Base-by-base conservation (phyloP, 2,113 vertebrate species). In the Echinops telfairi region DNA sequence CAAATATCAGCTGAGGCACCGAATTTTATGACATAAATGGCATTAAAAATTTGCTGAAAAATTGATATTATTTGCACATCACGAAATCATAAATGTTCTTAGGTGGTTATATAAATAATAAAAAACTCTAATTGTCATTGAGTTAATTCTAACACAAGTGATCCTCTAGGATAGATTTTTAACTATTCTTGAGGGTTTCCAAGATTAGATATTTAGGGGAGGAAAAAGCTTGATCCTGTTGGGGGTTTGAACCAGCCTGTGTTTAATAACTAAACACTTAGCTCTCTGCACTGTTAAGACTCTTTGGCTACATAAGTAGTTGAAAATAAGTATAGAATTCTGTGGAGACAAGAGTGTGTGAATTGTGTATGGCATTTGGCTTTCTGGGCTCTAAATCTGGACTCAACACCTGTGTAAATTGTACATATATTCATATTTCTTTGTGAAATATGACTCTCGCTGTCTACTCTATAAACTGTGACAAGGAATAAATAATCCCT, bases 61-160 rank as follows among this genome's bases (percentile, higher is more conserved):
- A 68, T 57, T 84, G 40, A 58, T 84, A 84, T 58, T 92, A 66
- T 94, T 71, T 66, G 47, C 40, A 53, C 47, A 71, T 84, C 47
- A 85, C 25, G 76, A 73, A 31, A 71, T 84, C 47, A 85, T 20
- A 80, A 66, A 31, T 81, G 53, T 62, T 78, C 47, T 71, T 82
- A 73, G 23, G 12, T 53, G 47, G 47, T 53, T 53, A 14, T 53
- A 53, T 53, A 53, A 53, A 53, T 53, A 53, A 8, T 53, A 8
- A 14, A 53, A 14, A 8, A 53, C 10, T 9, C 47, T 12, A 53
- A 53, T 53, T 53, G 47, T 9, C 47, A 53, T 11, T 53, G 47
- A 53, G 47, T 53, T 53, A 53, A 14, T 53, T 53, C 47, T 53
- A 53, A 53, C 47, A 53, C 47, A 53, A 53, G 47, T 53, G 47